Conservation (phyloP, 2,113 vertebrate species). For the Odontesthes bonariensis region DNA sequence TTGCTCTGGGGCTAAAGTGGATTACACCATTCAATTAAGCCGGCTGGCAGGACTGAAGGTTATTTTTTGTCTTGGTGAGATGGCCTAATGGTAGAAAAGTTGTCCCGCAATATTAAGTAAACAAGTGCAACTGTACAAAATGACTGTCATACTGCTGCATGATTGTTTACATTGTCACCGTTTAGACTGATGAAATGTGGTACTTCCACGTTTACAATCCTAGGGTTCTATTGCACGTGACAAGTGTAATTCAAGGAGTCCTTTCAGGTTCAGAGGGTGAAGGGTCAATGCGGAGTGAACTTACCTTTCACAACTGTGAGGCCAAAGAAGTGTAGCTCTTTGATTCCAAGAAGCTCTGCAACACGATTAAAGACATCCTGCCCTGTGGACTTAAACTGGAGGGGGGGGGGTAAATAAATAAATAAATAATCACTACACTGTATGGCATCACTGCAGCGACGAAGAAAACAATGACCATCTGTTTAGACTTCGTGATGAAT, state of each 20-base stretch:
- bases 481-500: background rate
- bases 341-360: constrained; percentile 84
- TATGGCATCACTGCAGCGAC: background rate
- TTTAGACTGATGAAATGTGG: background rate
- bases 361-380: constrained; percentile 88
- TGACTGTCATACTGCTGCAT: background rate
- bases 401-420: constrained; percentile 7
- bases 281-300: constrained; percentile 33
- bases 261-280: background rate
- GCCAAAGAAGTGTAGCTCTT: constrained; percentile 90
- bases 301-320: constrained; percentile 91
- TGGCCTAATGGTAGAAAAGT: constrained; percentile 2
- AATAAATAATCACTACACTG: background rate
- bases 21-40: constrained; percentile 54
- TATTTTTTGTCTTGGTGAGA: constrained; percentile 10
- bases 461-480: background rate
- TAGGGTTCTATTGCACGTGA: background rate
- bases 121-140: constrained; percentile 3
- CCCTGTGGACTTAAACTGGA: constrained; percentile 88
- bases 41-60: constrained; percentile 19
- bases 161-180: background rate
- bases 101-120: constrained; percentile 4
- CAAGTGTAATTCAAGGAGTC: constrained; percentile 5
- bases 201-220: background rate
- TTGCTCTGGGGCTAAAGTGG: constrained; percentile 48